Conservation (phyloP, 2,113 vertebrate genomes). For the Scolopax mira region DNA sequence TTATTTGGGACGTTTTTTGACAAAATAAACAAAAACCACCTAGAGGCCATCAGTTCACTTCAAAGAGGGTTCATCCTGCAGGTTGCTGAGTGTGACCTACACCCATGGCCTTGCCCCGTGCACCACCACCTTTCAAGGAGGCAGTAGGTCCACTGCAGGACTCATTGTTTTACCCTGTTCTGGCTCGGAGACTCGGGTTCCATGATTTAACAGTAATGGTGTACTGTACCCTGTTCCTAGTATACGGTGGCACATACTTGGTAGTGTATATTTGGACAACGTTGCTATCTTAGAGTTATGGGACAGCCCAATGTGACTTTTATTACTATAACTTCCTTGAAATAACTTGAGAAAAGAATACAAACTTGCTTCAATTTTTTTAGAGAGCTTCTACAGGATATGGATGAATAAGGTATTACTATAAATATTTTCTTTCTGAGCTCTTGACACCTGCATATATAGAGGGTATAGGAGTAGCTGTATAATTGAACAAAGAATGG, state of each 20-base stretch:
- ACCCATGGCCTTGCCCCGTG: accelerated
- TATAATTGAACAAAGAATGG: not conserved
- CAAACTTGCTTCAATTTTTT: not conserved
- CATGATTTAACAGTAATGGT: not conserved
- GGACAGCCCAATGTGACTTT: not conserved
- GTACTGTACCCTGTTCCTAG: not conserved
- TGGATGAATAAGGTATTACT: not conserved
- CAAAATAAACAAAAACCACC: not conserved
- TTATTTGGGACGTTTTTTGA: not conserved
- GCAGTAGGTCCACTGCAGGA: not conserved
- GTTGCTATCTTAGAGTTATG: not conserved
- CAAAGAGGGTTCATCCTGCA: not conserved
- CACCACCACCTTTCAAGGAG: not conserved
- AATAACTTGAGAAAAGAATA: not conserved
- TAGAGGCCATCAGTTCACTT: not conserved
- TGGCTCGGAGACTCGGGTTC: not conserved
- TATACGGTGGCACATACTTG: not conserved
- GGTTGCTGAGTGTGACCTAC: not conserved
- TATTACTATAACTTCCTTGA: not conserved
- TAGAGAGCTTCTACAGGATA: not conserved
- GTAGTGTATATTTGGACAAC: not conserved
- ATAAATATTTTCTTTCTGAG: not conserved
- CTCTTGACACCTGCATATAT: not conserved
- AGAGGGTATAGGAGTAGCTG: not conserved
- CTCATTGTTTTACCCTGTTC: not conserved